Evolutionary conservation across 1,140 invertebrate genomes (phyloP).

Genomic region (Brachionus paranguensis): DNA sequence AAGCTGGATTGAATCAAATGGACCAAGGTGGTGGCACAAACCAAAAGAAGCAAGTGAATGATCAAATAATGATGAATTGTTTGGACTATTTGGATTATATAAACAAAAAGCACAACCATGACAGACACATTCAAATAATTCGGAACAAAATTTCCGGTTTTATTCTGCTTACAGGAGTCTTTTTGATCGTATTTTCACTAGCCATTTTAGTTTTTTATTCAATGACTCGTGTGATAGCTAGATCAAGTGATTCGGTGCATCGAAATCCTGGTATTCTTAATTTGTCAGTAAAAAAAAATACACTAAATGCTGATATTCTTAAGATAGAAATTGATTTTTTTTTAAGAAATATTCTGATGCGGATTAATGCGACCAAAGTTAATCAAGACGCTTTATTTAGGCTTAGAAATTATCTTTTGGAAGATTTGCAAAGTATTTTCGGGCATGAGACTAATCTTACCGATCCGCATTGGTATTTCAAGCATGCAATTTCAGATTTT

Average conservation of each 20-base stretch:
- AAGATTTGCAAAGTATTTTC: neutral
- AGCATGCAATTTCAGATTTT: constrained; percentile 1
- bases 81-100: constrained; percentile 29
- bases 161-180: neutral
- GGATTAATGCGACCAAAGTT: neutral
- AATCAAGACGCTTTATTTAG: neutral
- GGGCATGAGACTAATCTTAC: neutral
- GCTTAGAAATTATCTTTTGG: neutral
- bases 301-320: neutral
- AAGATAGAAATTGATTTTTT: constrained; percentile 5
- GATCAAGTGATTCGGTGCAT: neutral
- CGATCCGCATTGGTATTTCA: neutral
- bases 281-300: neutral
- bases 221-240: neutral
- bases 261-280: neutral
- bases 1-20: neutral
- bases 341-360: neutral
- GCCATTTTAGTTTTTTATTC: neutral
- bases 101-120: constrained; percentile 14
- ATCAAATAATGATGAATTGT: constrained; percentile 29
- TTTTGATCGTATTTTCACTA: neutral
- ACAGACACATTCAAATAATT: constrained; percentile 1
- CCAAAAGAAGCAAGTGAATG: neutral
- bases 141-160: constrained; percentile 11
- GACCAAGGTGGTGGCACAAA: neutral